Evolutionary conservation across 2,113 vertebrate species (phyloP), one percentile per base, ranked within the genome.

Genomic region (Chionis minor): DNA sequence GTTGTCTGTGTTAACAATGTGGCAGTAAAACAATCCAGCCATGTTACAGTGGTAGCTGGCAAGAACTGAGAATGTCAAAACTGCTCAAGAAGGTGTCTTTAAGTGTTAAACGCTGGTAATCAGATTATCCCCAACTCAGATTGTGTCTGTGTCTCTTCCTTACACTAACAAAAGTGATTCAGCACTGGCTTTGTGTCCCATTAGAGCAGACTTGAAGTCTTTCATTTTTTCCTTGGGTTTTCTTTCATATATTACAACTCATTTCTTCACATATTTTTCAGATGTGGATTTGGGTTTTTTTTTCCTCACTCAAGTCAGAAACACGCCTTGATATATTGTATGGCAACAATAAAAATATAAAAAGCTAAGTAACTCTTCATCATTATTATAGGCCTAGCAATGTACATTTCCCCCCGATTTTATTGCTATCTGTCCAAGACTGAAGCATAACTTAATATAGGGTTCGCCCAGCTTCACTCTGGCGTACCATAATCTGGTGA

Each of bases 371-470:
- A 92, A 90, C 33, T 93, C 28, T 83, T 87, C 63, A 52, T 94
- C n/a, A 45, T 89, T 96, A 52, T 63, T 94, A 74, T 23, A 63
- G 73, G 20, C 61, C n/a, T 42, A 70, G 62, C 26, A 63, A 23
- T 51, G 59, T 82, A 30, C 74, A 49, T 94, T 81, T 78, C 21
- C 32, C 40, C 45, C 7, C 4, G 44, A 0, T 59, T 85, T 87
- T 92, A 88, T 54, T 84, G 65, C 61, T 89, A 1, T 87, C 44
- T 94, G 26, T 84, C 83, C 66, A 84, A 81, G 62, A 83, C 33
- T 94, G 89, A 96, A 80, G 21, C 55, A 88, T 85, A 90, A 80
- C 44, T 86, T 90, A 81, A 93, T 92, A 92, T 9, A 69, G 30
- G 33, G 35, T 96, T 86, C 8, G 11, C 47, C 42, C n/a, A 73